Evolutionary conservation across 92 coral and sea anemone genomes (phyloP), one percentile per base, ranked within the genome.

Genomic region (Scolanthus callimorphus): DNA sequence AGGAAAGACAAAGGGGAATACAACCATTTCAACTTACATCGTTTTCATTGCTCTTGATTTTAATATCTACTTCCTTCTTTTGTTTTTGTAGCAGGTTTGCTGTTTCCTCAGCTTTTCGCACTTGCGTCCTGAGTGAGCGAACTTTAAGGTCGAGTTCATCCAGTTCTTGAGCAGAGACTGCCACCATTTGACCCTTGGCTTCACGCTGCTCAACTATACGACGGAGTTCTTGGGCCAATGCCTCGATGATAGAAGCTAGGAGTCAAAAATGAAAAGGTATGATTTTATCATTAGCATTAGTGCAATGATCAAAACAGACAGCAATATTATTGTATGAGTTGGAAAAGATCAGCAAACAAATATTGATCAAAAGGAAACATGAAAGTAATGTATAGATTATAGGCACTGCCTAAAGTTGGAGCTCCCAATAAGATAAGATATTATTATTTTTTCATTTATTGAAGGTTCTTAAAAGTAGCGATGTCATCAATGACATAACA

Each of bases 191-290:
- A 1, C 55, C 67, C 70, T 94, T 94, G 0, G 96, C 78, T 37
- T 94, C 99, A 8, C 96, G 82, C 57, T 88, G 84, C 39, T 94
- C 99, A n/a, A 90, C 99, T 27, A 94, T 69, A 10, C 96, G 90
- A 49, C 81, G 85, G 68, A 87, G 69, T 47, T 87, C 90, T 3
- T 38, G 55, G 0, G 96, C 96, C 53, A 87, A 73, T 4, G 86
- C 90, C 59, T 87, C 96, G 59, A 87, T 69, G 68, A 87, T 83
- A 30, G 90, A 83, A 60, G 86, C 96, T 87, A 68, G 15, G 6
- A 6, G 41, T n/a, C n/a, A n/a, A n/a, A n/a, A n/a, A n/a, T n/a
- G n/a, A n/a, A n/a, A n/a, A n/a, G n/a, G n/a, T n/a, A n/a, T n/a
- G n/a, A n/a, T n/a, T n/a, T n/a, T n/a, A n/a, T n/a, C n/a, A n/a